These are phyloP conservation scores for Choristoneura fumiferana DNA, from an alignment of 1,140 invertebrate species.

Conservation along the genomic window DNA sequence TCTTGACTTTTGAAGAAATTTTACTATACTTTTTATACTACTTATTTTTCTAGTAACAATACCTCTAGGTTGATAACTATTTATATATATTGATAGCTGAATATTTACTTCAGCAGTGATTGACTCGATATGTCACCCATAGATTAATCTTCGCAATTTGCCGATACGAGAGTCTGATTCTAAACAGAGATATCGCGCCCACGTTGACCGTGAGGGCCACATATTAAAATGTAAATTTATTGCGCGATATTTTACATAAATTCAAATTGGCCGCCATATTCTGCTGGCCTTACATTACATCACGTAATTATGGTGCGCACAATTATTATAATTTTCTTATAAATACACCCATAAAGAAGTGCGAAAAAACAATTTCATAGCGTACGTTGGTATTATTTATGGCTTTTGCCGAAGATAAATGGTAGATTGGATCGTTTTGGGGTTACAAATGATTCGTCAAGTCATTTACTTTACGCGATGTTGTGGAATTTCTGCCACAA, in stretches of 20 bases:
- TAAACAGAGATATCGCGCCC: slow-evolving; percentile 57
- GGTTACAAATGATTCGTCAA: not conserved
- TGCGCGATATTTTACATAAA: slow-evolving; percentile 74
- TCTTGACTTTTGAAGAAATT: no score
- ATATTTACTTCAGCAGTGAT: not conserved
- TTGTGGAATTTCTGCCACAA: no score
- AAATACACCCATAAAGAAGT: slow-evolving; percentile 69
- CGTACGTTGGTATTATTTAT: slow-evolving; percentile 65
- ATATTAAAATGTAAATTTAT: slow-evolving; percentile 77
- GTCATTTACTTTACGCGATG: not conserved
- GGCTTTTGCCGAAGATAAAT: slow-evolving; percentile 23
- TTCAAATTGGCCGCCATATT: slow-evolving; percentile 67
- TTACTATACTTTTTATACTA: no score
- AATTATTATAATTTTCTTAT: slow-evolving; percentile 78
- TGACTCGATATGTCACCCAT: slow-evolving; percentile 32
- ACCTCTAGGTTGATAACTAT: no score
- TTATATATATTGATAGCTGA: no score
- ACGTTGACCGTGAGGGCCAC: slow-evolving; percentile 42
- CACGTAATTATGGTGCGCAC: slow-evolving; percentile 67
- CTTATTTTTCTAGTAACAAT: no score
- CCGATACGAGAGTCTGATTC: slow-evolving; percentile 45
- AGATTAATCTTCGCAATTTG: slow-evolving; percentile 42
- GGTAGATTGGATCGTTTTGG: slow-evolving; percentile 6
- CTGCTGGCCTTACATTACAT: slow-evolving; percentile 64
- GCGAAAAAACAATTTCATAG: slow-evolving; percentile 72